These are phyloP conservation scores for Alviniconcha marisindica DNA, from an alignment of 1,140 invertebrate genomes.

Conservation along the genomic window DNA sequence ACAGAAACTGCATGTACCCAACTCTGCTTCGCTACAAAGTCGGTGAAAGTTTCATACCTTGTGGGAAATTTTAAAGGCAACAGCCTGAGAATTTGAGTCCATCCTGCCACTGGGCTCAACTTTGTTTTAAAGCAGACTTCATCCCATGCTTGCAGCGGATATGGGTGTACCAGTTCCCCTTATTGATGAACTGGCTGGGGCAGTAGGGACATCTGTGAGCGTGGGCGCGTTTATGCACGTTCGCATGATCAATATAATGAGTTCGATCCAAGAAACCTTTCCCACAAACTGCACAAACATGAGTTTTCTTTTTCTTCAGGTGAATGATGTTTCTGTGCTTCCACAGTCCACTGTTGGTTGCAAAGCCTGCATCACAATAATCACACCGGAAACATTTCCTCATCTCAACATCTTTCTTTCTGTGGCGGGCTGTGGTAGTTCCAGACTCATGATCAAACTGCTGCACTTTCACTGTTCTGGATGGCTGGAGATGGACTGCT, in stretches of 20 bases:
- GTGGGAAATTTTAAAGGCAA: no score
- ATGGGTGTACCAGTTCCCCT: background rate
- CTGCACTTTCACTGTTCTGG: background rate
- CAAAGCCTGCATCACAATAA: background rate
- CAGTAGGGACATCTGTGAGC: constrained; percentile 6
- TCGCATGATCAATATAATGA: background rate
- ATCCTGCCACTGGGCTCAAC: no score
- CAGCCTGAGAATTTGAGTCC: no score
- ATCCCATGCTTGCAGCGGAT: background rate
- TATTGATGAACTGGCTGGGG: background rate
- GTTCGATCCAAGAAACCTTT: constrained; percentile 12
- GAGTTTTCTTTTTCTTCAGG: background rate
- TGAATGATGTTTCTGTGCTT: constrained; percentile 11
- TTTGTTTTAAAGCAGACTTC: background rate
- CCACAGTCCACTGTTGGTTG: background rate
- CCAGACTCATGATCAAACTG: background rate
- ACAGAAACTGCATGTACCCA: background rate
- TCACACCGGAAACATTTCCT: background rate
- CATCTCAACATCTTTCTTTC: background rate
- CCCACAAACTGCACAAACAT: background rate
- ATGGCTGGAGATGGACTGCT: background rate
- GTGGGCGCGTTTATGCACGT: constrained; percentile 10
- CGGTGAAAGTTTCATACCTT: no score
- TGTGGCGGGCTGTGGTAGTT: background rate
- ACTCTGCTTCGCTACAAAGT: no score